These are phyloP conservation scores for Puffinus mauretanicus DNA, from an alignment of 2,113 vertebrate genomes.

Conservation along the genomic window DNA sequence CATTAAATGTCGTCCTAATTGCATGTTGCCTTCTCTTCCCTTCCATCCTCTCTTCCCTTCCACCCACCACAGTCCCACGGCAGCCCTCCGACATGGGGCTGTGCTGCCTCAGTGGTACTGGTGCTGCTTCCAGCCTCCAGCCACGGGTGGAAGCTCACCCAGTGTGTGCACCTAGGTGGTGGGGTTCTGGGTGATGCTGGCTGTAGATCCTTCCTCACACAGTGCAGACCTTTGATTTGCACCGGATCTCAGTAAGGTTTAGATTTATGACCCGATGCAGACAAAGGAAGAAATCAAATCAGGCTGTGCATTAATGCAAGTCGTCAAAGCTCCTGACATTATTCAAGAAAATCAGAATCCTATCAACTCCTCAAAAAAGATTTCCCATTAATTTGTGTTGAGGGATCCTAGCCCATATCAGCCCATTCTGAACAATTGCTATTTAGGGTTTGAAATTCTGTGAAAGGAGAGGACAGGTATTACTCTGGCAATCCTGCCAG, in stretches of 20 bases:
- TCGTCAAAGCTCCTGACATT: neutral
- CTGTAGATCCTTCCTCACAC: too few species aligned
- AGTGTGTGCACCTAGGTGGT: too few species aligned
- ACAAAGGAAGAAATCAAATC: neutral
- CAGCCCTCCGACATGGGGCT: too few species aligned
- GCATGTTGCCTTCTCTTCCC: neutral
- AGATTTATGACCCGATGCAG: neutral
- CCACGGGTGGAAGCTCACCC: neutral
- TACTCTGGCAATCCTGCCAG: neutral
- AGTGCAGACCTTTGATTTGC: neutral
- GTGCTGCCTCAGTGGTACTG: neutral
- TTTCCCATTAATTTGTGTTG: neutral
- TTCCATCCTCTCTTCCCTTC: neutral
- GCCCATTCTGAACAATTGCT: neutral
- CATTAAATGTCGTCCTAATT: neutral
- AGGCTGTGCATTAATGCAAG: neutral
- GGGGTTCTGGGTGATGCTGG: neutral
- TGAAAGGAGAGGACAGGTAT: neutral
- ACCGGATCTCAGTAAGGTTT: neutral
- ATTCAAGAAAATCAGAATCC: neutral
- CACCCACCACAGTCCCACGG: fast-evolving
- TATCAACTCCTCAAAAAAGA: neutral
- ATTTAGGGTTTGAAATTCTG: neutral
- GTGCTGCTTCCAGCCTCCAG: neutral
- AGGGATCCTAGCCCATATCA: neutral